A percentile compares a stretch with the other conserved stretches of the same genome.
Conservation (phyloP, 2,888 invertebrate genomes). For the Hipparchia semele region DNA sequence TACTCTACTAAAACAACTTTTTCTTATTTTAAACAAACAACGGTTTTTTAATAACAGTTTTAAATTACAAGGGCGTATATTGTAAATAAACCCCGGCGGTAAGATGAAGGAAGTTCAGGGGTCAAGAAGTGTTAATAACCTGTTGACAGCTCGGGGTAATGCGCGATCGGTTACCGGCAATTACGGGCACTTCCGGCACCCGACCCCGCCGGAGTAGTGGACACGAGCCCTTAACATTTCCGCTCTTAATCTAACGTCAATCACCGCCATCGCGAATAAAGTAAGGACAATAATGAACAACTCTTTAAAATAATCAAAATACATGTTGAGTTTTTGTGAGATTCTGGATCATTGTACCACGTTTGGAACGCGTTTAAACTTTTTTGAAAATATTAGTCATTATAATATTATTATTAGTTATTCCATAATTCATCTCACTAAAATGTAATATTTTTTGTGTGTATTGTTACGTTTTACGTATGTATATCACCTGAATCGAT, state of each 20-base stretch:
- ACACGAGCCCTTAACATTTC: conserved; percentile 17
- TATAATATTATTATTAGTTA: too few species aligned
- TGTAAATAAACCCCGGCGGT: conserved; percentile 34
- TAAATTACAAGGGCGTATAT: conserved; percentile 29
- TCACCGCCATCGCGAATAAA: background rate
- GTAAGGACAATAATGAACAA: background rate
- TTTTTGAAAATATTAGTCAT: too few species aligned
- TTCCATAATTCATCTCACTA: too few species aligned
- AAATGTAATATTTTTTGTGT: too few species aligned
- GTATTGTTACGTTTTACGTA: too few species aligned
- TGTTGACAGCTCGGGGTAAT: conserved; percentile 75
- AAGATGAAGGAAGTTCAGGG: conserved; percentile 58
- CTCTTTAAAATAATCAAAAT: too few species aligned
- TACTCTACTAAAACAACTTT: background rate
- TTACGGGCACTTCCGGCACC: conserved; percentile 52
- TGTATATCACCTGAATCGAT: too few species aligned
- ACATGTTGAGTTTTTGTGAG: too few species aligned
- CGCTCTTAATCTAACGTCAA: conserved; percentile 12
- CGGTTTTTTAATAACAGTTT: background rate
- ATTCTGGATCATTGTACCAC: too few species aligned
- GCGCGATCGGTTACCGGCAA: conserved; percentile 76
- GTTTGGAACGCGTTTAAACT: too few species aligned
- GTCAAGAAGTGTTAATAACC: conserved; percentile 80
- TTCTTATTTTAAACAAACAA: conserved; percentile 5
- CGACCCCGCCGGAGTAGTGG: conserved; percentile 17